Percentiles rank a stretch among this genome's conserved stretches.
phyloP scores from a whole-genome alignment of 1,140 invertebrate genomes.

The Sarcophaga bullata region DNA sequence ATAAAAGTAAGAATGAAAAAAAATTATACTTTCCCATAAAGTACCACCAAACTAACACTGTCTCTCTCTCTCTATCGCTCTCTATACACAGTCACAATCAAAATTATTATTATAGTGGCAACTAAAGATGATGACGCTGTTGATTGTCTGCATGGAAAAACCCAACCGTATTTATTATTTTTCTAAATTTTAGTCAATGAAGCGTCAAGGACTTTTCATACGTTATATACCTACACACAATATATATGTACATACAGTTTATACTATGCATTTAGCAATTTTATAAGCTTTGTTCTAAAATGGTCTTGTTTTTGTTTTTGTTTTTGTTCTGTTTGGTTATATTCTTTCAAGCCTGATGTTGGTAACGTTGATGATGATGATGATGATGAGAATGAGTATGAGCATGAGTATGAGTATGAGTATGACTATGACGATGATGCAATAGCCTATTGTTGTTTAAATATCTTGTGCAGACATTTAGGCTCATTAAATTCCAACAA shows the following conservation, averaged over 20 bases:
- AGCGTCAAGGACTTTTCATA: slow-evolving; percentile 40
- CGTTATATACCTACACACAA: background rate
- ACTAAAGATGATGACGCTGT: slow-evolving; percentile 35
- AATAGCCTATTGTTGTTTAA: slow-evolving; percentile 26
- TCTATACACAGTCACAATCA: background rate
- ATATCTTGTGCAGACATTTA: slow-evolving; percentile 29
- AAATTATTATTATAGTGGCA: background rate
- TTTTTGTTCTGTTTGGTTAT: background rate
- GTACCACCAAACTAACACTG: background rate
- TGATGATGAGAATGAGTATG: too few relatives aligned
- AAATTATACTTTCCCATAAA: too few relatives aligned
- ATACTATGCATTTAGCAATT: background rate
- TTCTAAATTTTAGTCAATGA: slow-evolving; percentile 29
- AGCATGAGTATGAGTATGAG: too few relatives aligned
- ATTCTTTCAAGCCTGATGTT: background rate
- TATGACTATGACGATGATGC: background rate
- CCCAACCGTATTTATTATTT: background rate
- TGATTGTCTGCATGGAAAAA: slow-evolving; percentile 28
- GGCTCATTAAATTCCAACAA: slow-evolving; percentile 11
- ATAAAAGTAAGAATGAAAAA: too few relatives aligned
- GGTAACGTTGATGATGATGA: too few relatives aligned
- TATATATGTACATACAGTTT: background rate
- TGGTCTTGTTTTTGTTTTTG: background rate
- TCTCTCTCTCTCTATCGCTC: background rate
- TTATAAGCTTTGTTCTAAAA: background rate